These are phyloP conservation scores for Prinia subflava DNA, from an alignment of 2,113 vertebrate species.

Conservation along the genomic window DNA sequence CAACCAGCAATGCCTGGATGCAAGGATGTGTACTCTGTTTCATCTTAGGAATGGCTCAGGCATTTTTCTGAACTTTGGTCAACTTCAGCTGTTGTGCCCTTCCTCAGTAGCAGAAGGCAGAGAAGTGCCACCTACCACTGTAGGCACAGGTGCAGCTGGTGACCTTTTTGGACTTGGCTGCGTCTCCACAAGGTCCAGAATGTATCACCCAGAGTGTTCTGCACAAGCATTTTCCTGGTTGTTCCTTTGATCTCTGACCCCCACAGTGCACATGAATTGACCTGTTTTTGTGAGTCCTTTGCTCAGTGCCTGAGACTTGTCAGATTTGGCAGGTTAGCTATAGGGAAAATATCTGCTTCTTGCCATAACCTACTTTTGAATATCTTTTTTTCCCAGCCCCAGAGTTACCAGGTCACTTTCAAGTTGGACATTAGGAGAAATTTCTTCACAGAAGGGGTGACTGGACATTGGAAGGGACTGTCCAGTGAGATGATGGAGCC, in stretches of 20 bases:
- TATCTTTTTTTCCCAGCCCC: not conserved
- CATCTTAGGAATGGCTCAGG: not conserved
- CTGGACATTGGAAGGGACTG: not conserved
- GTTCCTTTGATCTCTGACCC: not conserved
- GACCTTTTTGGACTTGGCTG: not conserved
- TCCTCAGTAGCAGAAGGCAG: not conserved
- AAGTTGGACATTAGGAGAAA: not conserved
- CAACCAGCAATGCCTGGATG: not conserved
- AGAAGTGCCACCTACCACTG: not conserved
- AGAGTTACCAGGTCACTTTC: not conserved
- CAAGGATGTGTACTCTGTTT: not conserved
- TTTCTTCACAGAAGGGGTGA: not conserved
- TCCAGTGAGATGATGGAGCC: not conserved
- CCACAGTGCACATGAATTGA: accelerated
- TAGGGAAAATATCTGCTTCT: not conserved
- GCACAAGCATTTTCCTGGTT: accelerated
- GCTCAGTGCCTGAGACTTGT: not conserved
- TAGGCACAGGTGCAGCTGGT: not conserved
- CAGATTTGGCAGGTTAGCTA: not conserved
- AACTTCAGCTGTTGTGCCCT: not conserved
- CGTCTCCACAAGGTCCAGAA: not conserved
- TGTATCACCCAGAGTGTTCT: not conserved
- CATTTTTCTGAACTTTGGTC: not conserved
- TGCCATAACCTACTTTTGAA: not conserved
- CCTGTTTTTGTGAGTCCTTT: accelerated